A percentile compares a stretch with the other conserved stretches of the same genome.
These are phyloP conservation scores for Thalassophryne amazonica DNA, from an alignment of 2,797 vertebrate species.

Conservation along the genomic window DNA sequence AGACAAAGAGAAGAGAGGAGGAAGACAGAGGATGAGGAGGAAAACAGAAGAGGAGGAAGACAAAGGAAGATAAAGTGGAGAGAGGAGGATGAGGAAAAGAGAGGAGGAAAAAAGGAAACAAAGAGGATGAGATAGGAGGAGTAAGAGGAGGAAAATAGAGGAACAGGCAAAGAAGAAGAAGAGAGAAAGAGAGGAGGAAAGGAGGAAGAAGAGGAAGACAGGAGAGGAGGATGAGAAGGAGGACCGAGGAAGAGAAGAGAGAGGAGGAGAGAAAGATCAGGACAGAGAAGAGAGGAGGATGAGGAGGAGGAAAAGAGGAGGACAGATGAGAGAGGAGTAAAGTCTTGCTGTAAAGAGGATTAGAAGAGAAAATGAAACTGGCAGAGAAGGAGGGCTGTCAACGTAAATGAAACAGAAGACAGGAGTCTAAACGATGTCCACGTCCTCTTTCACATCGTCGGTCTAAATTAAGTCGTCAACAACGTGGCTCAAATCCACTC, in stretches of 20 bases:
- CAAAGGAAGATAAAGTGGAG: too few relatives aligned
- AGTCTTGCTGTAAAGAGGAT: conserved; percentile 39
- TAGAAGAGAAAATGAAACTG: conserved; percentile 40
- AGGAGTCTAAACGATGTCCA: not conserved
- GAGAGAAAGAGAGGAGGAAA: not conserved
- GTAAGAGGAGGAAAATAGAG: not conserved
- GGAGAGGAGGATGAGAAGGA: not conserved
- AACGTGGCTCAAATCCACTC: not conserved
- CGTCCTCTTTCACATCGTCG: not conserved
- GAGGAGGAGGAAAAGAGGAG: not conserved
- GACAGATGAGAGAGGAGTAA: not conserved
- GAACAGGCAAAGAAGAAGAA: not conserved
- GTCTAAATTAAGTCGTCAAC: not conserved
- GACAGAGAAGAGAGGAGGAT: not conserved
- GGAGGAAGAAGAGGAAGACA: not conserved
- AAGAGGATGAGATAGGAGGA: not conserved
- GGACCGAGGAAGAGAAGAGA: not conserved
- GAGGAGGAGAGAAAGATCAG: not conserved
- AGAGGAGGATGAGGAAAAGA: not conserved
- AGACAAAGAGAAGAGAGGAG: not conserved
- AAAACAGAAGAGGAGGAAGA: too few relatives aligned
- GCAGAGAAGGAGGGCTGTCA: conserved; percentile 10
- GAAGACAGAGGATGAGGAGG: not conserved
- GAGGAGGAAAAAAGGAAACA: not conserved
- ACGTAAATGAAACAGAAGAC: conserved; percentile 8